Evolutionary conservation across 2,797 vertebrate species (phyloP).

Genomic region (Chiroxiphia lanceolata): DNA sequence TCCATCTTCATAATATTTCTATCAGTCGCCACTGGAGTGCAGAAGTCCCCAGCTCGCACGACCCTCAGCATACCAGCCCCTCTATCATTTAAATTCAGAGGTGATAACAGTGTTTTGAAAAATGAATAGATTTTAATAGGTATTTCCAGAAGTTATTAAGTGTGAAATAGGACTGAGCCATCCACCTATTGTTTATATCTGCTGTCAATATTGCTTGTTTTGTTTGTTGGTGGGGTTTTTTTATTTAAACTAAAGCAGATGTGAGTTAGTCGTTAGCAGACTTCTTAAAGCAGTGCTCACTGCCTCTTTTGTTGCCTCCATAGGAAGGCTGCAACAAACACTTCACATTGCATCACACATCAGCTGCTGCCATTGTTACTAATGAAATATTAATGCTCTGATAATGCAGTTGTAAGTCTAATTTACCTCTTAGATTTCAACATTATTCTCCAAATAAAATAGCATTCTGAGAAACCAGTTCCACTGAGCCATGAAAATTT

Average conservation of each 20-base stretch:
- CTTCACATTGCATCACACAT: background rate
- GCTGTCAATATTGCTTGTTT: background rate
- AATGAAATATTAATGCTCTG: background rate
- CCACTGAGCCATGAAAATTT: conserved; percentile 10
- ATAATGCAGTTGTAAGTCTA: background rate
- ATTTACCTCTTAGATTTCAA: background rate
- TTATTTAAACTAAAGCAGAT: conserved; percentile 8
- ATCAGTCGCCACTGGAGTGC: background rate
- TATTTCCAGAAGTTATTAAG: conserved; percentile 29
- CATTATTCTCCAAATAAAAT: background rate
- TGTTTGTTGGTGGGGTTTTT: background rate
- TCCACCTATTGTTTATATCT: background rate
- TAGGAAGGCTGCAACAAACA: background rate
- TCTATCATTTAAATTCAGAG: conserved; percentile 1
- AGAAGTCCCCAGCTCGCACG: background rate
- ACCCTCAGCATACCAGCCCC: background rate
- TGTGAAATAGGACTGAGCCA: background rate
- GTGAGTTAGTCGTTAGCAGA: background rate
- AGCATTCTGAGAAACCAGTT: conserved; percentile 7
- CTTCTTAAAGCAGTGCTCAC: background rate
- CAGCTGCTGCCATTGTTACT: background rate
- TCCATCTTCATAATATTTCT: background rate
- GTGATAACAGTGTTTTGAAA: background rate
- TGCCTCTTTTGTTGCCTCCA: background rate
- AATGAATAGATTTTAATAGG: conserved; percentile 10